These are phyloP conservation scores for Erithacus rubecula DNA, from an alignment of 2,797 vertebrate species.

Conservation along the genomic window DNA sequence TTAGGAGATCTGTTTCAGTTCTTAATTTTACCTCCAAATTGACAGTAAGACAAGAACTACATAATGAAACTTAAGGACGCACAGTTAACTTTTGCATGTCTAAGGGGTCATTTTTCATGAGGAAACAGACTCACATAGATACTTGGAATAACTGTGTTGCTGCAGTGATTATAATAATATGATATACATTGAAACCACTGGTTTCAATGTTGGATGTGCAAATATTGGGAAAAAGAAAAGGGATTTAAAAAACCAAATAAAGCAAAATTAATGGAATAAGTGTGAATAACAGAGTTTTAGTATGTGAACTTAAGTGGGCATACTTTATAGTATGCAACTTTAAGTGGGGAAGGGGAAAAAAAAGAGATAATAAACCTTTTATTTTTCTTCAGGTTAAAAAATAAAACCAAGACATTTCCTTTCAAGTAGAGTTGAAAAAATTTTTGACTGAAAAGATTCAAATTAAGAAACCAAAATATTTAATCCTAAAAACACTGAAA, in stretches of 20 bases:
- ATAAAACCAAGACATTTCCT: not conserved
- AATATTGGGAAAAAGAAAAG: not conserved
- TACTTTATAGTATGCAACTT: too few species aligned
- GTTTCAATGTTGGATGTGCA: not conserved
- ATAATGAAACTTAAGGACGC: not conserved
- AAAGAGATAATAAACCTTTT: not conserved
- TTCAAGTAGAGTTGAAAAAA: not conserved
- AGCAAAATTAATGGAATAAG: not conserved
- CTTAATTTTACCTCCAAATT: slow-evolving; percentile 1
- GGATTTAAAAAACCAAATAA: not conserved
- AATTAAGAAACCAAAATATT: not conserved
- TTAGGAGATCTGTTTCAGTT: not conserved
- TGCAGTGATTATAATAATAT: not conserved
- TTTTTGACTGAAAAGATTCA: not conserved
- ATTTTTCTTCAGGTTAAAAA: not conserved
- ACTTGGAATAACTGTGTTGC: not conserved
- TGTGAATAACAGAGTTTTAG: not conserved
- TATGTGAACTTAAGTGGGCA: not conserved
- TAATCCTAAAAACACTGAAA: not conserved
- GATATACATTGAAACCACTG: too few species aligned
- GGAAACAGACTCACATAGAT: not conserved
- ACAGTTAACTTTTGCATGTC: not conserved
- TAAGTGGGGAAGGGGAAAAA: accelerated
- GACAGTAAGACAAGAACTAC: not conserved
- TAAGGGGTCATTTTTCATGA: not conserved